These are phyloP conservation scores for Xyrichtys novacula DNA, from an alignment of 2,797 vertebrate genomes.

Conservation along the genomic window DNA sequence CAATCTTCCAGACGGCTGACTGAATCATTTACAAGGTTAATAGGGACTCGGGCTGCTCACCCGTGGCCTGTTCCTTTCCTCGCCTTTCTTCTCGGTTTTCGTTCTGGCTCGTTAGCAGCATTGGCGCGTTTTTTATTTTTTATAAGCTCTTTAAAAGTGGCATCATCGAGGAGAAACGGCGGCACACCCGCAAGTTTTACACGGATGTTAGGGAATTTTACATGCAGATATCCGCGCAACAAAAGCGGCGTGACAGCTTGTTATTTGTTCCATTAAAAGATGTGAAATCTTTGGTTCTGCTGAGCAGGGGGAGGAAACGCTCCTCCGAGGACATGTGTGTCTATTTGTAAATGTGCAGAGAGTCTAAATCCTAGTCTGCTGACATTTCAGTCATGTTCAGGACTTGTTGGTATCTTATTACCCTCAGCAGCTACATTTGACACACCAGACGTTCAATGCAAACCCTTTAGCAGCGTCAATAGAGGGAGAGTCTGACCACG, in stretches of 20 bases:
- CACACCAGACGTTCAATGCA: no score
- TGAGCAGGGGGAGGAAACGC: conserved; percentile 3
- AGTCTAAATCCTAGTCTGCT: neutral
- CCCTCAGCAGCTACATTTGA: no score
- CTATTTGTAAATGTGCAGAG: no score
- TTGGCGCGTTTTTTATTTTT: conserved; percentile 10
- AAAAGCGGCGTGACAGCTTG: conserved; percentile 8
- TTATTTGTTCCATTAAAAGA: conserved; percentile 44
- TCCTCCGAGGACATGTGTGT: no score
- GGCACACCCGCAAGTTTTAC: conserved; percentile 10
- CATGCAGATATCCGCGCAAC: conserved; percentile 22
- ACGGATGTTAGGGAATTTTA: conserved; percentile 18
- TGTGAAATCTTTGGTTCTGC: conserved; percentile 10
- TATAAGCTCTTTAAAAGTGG: conserved; percentile 15
- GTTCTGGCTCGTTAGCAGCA: conserved; percentile 56
- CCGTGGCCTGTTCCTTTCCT: conserved; percentile 45
- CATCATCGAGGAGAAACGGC: conserved; percentile 13
- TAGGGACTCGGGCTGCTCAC: conserved; percentile 43
- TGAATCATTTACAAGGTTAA: conserved; percentile 62
- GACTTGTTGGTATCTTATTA: neutral
- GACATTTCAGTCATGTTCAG: neutral
- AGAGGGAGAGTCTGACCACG: no score
- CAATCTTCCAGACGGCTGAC: conserved; percentile 42
- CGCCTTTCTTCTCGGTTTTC: conserved; percentile 52
- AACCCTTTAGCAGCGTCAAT: no score